These are phyloP conservation scores for Virgularia gustaviana DNA, from an alignment of 92 coral and sea anemone species.

Conservation along the genomic window DNA sequence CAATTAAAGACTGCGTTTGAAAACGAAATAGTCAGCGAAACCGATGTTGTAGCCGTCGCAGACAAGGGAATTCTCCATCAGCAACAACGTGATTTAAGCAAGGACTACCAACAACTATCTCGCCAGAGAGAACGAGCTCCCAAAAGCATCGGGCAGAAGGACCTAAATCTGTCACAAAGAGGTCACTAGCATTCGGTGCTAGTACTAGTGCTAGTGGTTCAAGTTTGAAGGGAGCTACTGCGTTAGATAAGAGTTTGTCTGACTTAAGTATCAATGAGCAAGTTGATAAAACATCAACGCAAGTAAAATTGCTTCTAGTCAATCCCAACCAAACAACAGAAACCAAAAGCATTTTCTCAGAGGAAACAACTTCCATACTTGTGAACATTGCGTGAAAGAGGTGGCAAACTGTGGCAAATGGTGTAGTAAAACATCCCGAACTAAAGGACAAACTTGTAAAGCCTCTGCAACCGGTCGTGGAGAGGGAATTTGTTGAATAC, in stretches of 20 bases:
- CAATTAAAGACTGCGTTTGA: slow-evolving; percentile 8
- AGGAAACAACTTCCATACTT: too few relatives aligned
- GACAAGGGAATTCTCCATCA: background rate
- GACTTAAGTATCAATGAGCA: too few relatives aligned
- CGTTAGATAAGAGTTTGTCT: slow-evolving; percentile 1
- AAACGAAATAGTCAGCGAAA: slow-evolving; percentile 17
- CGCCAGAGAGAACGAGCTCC: slow-evolving; percentile 36
- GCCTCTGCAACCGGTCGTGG: too few relatives aligned
- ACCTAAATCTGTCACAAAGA: slow-evolving; percentile 18
- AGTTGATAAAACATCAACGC: slow-evolving; percentile 24
- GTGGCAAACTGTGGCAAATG: too few relatives aligned
- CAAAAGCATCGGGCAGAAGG: slow-evolving; percentile 10
- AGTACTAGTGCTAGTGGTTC: slow-evolving; percentile 15
- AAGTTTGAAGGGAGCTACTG: slow-evolving; percentile 15
- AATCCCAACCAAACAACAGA: slow-evolving; percentile 29
- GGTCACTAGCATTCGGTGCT: slow-evolving; percentile 23
- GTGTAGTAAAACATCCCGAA: too few relatives aligned
- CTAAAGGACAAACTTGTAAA: too few relatives aligned
- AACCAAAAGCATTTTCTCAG: too few relatives aligned
- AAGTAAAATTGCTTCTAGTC: slow-evolving; percentile 14
- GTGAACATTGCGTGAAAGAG: too few relatives aligned
- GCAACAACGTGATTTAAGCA: slow-evolving; percentile 33
- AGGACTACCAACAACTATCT: slow-evolving; percentile 31
- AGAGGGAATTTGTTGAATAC: too few relatives aligned
- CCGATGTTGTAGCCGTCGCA: slow-evolving; percentile 3